Evolutionary conservation across 1,140 invertebrate genomes (phyloP).

Genomic region (Scaptomyza hsui): DNA sequence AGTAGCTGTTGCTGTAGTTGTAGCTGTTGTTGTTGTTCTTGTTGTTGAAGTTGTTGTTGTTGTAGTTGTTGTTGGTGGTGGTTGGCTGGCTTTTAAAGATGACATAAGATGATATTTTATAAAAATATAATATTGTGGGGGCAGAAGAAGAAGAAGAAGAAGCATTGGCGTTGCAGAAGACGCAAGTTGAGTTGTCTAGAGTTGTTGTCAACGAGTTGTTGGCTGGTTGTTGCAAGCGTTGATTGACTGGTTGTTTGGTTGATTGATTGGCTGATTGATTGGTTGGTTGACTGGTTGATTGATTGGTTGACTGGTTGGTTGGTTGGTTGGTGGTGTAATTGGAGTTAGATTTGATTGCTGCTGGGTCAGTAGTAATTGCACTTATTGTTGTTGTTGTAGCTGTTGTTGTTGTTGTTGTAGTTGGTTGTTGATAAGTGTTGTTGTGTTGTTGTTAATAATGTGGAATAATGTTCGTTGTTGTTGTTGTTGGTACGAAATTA

Average conservation of each 20-base stretch:
- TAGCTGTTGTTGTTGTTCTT: constrained; percentile 13
- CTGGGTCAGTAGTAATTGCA: constrained; percentile 48
- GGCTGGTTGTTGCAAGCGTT: constrained; percentile 42
- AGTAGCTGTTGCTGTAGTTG: constrained; percentile 1
- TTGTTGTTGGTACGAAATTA: constrained; percentile 23
- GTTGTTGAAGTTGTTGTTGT: constrained; percentile 27
- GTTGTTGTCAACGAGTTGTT: constrained; percentile 38
- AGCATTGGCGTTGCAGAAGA: constrained; percentile 16
- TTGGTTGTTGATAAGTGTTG: constrained; percentile 31
- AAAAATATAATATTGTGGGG: constrained; percentile 14
- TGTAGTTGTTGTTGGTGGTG: constrained; percentile 30
- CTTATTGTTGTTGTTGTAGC: constrained; percentile 38
- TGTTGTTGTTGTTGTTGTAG: constrained; percentile 43
- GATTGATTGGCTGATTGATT: constrained; percentile 43
- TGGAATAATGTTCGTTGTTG: constrained; percentile 3
- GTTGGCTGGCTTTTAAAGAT: constrained; percentile 47
- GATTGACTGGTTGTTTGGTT: constrained; percentile 52
- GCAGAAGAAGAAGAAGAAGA: constrained; percentile 58
- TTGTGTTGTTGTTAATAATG: constrained; percentile 5
- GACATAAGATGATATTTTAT: constrained; percentile 37
- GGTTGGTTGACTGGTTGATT: constrained; percentile 37
- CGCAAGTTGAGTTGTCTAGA: constrained; percentile 44
- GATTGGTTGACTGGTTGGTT: constrained; percentile 39
- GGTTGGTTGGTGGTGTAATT: constrained; percentile 49
- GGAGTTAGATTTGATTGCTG: constrained; percentile 53